Conservation (phyloP, 2,797 vertebrate genomes). For the Lepilemur ruficaudatus region DNA sequence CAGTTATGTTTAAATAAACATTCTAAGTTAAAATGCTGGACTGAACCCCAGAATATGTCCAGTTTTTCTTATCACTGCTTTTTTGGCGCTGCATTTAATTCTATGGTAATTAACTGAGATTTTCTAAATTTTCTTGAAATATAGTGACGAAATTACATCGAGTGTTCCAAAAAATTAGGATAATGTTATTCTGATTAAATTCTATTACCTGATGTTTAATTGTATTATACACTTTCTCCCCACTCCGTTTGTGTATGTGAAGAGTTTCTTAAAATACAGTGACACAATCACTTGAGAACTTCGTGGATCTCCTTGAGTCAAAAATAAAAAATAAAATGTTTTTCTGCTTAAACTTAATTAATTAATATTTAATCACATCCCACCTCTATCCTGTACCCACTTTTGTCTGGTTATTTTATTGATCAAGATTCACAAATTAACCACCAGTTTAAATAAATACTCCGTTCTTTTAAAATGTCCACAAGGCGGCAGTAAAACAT, state of each 20-base stretch:
- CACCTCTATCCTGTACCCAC: neutral
- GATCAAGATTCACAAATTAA: slow-evolving; percentile 70
- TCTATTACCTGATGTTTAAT: neutral
- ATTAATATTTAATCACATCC: slow-evolving; percentile 28
- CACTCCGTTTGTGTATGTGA: neutral
- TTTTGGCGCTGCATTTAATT: slow-evolving; percentile 61
- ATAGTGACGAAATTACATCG: neutral
- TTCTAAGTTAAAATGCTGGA: slow-evolving; percentile 63
- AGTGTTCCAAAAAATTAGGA: neutral
- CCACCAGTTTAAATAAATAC: slow-evolving; percentile 41
- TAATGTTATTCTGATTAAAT: neutral
- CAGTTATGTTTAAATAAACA: slow-evolving; percentile 67
- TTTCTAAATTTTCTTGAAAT: slow-evolving; percentile 48
- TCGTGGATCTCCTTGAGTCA: neutral
- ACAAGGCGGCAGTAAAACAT: slow-evolving; percentile 97
- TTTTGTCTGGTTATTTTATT: slow-evolving; percentile 48
- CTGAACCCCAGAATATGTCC: slow-evolving; percentile 62
- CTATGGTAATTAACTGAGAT: slow-evolving; percentile 52
- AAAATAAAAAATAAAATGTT: neutral
- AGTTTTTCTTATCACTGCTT: slow-evolving; percentile 50
- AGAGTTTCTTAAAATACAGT: slow-evolving; percentile 20
- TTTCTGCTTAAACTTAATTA: neutral
- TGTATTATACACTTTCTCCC: neutral
- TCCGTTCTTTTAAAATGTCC: slow-evolving; percentile 78
- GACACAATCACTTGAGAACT: neutral